A percentile compares a stretch with the other conserved stretches of the same genome.
These are phyloP conservation scores for Achroia grisella DNA, from an alignment of 1,140 invertebrate species.

Conservation along the genomic window DNA sequence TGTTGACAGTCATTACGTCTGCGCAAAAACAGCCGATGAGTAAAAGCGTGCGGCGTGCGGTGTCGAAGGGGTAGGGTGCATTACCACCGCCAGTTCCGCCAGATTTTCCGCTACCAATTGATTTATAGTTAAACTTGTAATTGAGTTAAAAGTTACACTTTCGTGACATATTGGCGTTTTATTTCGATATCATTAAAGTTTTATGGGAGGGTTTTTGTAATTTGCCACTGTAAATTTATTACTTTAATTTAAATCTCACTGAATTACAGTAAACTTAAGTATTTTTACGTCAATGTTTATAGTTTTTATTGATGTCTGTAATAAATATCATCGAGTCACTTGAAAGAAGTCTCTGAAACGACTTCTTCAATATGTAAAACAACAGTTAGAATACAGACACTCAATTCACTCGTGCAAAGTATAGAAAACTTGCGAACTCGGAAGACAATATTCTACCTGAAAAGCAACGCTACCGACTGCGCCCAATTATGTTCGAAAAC, in stretches of 20 bases:
- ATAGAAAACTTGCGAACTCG: too few species aligned
- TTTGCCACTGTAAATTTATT: not conserved
- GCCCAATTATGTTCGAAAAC: too few species aligned
- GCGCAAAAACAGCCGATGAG: conserved; percentile 44
- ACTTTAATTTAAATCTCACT: not conserved
- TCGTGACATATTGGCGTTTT: conserved; percentile 25
- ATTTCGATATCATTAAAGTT: conserved; percentile 8
- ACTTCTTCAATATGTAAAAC: too few species aligned
- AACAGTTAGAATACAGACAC: too few species aligned
- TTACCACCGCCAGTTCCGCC: conserved; percentile 12
- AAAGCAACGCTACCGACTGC: too few species aligned
- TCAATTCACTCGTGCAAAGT: too few species aligned
- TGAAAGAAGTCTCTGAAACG: too few species aligned
- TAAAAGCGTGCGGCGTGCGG: conserved; percentile 6
- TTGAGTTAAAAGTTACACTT: conserved; percentile 53
- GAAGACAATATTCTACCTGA: too few species aligned
- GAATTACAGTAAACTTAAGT: too few species aligned
- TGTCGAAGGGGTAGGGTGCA: conserved; percentile 15
- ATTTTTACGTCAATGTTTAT: too few species aligned
- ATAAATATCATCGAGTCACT: too few species aligned
- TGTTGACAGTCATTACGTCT: conserved; percentile 52
- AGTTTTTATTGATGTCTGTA: too few species aligned
- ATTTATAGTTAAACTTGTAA: conserved; percentile 67
- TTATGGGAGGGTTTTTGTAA: not conserved
- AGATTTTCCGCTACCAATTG: conserved; percentile 44